Evolutionary conservation across 2,888 invertebrate genomes (phyloP).

Genomic region (Didymodactylos carnosus): DNA sequence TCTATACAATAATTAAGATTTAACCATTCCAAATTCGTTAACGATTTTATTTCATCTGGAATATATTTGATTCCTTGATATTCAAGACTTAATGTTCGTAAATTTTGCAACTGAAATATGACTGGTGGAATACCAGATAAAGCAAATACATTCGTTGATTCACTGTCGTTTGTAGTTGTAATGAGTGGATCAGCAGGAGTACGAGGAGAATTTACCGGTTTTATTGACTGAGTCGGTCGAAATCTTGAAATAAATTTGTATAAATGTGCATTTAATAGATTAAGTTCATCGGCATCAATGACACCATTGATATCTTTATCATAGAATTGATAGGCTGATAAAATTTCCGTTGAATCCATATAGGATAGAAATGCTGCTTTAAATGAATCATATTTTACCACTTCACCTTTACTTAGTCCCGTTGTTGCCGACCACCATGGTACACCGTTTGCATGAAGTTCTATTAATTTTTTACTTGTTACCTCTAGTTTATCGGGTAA

Average conservation of each 20-base stretch:
- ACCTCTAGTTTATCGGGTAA: background rate
- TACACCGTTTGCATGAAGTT: background rate
- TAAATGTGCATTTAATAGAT: background rate
- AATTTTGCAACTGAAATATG: conserved; percentile 4
- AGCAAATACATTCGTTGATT: background rate
- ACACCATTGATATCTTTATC: background rate
- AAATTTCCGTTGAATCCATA: background rate
- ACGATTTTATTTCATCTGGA: conserved; percentile 22
- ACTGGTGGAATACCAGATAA: background rate
- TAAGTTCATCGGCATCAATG: background rate
- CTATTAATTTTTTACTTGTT: background rate
- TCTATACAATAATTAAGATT: conserved; percentile 23
- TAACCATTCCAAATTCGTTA: conserved; percentile 20
- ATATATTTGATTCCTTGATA: conserved; percentile 24
- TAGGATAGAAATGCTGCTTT: background rate
- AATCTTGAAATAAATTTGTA: background rate
- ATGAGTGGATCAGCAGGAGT: background rate
- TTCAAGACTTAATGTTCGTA: conserved; percentile 20
- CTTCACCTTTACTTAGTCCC: background rate
- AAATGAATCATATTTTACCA: background rate
- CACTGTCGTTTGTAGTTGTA: background rate
- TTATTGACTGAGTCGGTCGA: background rate
- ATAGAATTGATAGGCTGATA: background rate
- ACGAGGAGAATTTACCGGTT: background rate
- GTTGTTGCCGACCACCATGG: background rate